Conservation (phyloP, 2,888 invertebrate species). For the Diloba caeruleocephala region DNA sequence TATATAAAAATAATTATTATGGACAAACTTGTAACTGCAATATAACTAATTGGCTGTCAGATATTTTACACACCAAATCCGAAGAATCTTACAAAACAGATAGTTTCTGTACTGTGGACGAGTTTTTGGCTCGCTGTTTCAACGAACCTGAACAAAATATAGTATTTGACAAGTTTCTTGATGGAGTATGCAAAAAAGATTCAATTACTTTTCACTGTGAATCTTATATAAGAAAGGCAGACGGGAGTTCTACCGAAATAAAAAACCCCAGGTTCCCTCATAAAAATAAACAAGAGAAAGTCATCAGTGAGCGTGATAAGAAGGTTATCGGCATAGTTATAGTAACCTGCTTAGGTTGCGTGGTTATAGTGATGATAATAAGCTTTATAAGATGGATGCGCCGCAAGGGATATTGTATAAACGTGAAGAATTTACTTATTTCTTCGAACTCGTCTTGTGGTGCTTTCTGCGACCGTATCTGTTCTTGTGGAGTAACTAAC, state of each 20-base stretch:
- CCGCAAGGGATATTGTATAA: conserved; percentile 87
- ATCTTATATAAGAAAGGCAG: conserved; percentile 78
- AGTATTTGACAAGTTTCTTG: conserved; percentile 90
- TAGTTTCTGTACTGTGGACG: conserved; percentile 90
- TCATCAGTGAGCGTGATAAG: conserved; percentile 72
- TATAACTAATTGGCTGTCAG: conserved; percentile 88
- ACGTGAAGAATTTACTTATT: conserved; percentile 77
- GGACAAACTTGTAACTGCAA: conserved; percentile 91
- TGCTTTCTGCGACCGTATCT: conserved; percentile 76
- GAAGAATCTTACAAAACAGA: conserved; percentile 81
- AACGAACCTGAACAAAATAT: conserved; percentile 91
- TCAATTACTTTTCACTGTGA: conserved; percentile 88
- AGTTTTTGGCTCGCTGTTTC: conserved; percentile 90
- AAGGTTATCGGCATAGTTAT: conserved; percentile 86
- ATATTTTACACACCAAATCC: conserved; percentile 76
- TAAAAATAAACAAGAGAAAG: conserved; percentile 63
- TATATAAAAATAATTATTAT: conserved; percentile 90
- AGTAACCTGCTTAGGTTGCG: conserved; percentile 84
- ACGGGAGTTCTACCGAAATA: conserved; percentile 70
- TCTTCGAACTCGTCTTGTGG: conserved; percentile 78
- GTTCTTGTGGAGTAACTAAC: conserved; percentile 77
- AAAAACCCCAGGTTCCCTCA: conserved; percentile 85
- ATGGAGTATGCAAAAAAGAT: conserved; percentile 88
- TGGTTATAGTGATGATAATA: conserved; percentile 86
- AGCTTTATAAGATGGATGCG: conserved; percentile 89